A percentile compares a stretch with the other conserved stretches of the same genome.
These are phyloP conservation scores for Laticauda colubrina DNA, from an alignment of 2,113 vertebrate species.

Conservation along the genomic window DNA sequence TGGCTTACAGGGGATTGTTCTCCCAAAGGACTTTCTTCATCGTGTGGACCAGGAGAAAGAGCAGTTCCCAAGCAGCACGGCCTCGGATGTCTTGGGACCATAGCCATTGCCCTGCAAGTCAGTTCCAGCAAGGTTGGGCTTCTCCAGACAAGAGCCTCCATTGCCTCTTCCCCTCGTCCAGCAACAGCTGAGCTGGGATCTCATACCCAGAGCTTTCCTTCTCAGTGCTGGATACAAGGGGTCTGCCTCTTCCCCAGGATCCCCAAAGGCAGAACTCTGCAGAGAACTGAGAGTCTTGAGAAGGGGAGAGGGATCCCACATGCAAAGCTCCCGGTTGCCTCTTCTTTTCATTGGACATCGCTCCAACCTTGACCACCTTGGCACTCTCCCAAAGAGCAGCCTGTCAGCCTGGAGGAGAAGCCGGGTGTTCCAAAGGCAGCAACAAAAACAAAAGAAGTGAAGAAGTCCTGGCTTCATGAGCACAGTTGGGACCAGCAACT, in stretches of 20 bases:
- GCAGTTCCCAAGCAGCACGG: rapidly evolving
- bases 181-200: not conserved
- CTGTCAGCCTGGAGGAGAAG: not conserved
- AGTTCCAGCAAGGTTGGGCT: not conserved
- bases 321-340: not conserved
- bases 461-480: not conserved
- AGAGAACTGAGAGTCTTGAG: not conserved
- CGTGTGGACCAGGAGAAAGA: rapidly evolving
- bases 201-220: not conserved
- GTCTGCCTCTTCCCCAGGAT: slow-evolving; percentile 23
- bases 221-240: not conserved
- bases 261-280: not conserved
- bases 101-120: not conserved
- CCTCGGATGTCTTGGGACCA: not conserved
- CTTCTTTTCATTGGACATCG: not conserved
- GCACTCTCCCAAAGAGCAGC: not conserved
- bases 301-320: not conserved
- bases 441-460: not conserved
- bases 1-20: not conserved
- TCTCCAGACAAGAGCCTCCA: not conserved
- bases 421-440: not conserved
- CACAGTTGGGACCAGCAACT: not conserved
- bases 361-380: not conserved
- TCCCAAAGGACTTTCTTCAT: rapidly evolving
- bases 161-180: not conserved